These are phyloP conservation scores for Euclidia mi DNA, from an alignment of 2,888 invertebrate species.

Conservation along the genomic window DNA sequence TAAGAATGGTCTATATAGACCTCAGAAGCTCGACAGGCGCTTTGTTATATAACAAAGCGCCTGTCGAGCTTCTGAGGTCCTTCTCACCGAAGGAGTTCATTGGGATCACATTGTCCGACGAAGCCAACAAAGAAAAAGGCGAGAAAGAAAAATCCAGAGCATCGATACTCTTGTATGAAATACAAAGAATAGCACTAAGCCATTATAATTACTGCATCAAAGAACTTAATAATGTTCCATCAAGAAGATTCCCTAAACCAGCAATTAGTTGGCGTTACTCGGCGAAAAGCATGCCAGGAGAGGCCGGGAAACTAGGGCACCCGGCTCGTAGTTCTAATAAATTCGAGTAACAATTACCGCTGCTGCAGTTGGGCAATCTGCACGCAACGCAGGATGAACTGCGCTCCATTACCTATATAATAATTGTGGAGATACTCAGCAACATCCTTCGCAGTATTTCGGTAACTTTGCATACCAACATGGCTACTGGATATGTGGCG, in stretches of 20 bases:
- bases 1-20: no score
- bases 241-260: conserved; percentile 6
- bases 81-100: no score
- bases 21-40: no score
- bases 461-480: conserved; percentile 29
- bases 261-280: conserved; percentile 6
- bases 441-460: conserved; percentile 27
- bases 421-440: conserved; percentile 40
- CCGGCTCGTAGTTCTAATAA: conserved; percentile 41
- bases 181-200: no score
- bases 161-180: no score
- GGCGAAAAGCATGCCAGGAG: conserved; percentile 34
- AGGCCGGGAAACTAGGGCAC: conserved; percentile 50
- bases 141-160: no score
- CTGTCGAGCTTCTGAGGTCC: no score
- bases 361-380: conserved; percentile 31
- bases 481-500: conserved; percentile 12
- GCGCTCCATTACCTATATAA: conserved; percentile 51
- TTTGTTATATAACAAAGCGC: no score
- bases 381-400: conserved; percentile 48
- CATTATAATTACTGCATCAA: no score
- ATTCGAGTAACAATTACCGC: conserved; percentile 47
- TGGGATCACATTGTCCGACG: no score
- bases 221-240: no score
- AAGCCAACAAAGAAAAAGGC: no score